These are phyloP conservation scores for Gambusia affinis DNA, from an alignment of 2,113 vertebrate genomes.

Conservation along the genomic window DNA sequence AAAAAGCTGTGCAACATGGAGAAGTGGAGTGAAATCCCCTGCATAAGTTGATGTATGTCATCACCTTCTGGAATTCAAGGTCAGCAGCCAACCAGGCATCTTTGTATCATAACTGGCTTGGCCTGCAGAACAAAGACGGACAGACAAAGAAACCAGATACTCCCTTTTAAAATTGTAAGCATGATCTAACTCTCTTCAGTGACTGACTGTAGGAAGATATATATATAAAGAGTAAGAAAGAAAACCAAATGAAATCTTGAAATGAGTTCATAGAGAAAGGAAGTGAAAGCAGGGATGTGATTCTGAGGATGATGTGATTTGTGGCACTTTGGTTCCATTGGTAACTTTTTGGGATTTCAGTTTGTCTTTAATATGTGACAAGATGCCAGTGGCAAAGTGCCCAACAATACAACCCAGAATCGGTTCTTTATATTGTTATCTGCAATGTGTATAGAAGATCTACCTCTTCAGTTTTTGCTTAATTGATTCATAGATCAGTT, in stretches of 20 bases:
- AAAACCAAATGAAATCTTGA: slow-evolving; percentile 1
- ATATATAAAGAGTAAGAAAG: neutral
- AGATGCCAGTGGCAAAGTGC: neutral
- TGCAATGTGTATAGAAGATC: no score
- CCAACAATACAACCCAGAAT: no score
- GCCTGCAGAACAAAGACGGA: slow-evolving; percentile 13
- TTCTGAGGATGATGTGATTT: neutral
- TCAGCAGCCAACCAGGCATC: slow-evolving; percentile 45
- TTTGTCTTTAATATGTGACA: neutral
- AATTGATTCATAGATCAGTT: neutral
- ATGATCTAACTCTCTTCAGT: slow-evolving; percentile 21
- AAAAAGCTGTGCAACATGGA: slow-evolving; percentile 32
- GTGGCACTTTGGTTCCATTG: no score
- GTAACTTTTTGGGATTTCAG: no score
- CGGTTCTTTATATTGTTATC: no score
- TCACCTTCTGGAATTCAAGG: slow-evolving; percentile 42
- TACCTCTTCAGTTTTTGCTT: neutral
- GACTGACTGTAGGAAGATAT: slow-evolving; percentile 19
- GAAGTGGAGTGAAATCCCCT: slow-evolving; percentile 36
- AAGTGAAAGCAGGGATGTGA: neutral
- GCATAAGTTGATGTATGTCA: slow-evolving; percentile 46
- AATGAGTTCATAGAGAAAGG: neutral
- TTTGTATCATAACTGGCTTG: slow-evolving; percentile 53
- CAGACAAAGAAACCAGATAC: slow-evolving; percentile 42
- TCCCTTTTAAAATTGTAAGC: slow-evolving; percentile 61